Evolutionary conservation across 2,888 invertebrate genomes (phyloP).

Genomic region (Notocelia uddmanniana): DNA sequence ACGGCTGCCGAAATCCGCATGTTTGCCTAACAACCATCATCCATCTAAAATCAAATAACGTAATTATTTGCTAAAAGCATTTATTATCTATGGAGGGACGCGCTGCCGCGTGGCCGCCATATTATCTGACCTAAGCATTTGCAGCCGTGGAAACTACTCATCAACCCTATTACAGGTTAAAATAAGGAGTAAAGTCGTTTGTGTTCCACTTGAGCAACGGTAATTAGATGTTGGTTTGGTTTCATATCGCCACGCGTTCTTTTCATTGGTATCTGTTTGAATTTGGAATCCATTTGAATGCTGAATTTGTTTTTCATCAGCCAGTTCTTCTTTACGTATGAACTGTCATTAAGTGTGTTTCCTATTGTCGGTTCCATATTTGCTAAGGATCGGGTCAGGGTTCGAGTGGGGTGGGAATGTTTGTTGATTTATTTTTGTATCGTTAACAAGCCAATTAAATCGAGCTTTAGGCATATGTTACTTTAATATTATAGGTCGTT

Average conservation of each 20-base stretch:
- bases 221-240: constrained; percentile 49
- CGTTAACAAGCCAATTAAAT: constrained; percentile 37
- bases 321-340: constrained; percentile 72
- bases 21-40: constrained; percentile 80
- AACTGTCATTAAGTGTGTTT: constrained; percentile 77
- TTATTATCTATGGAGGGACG: constrained; percentile 80
- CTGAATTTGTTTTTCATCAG: constrained; percentile 84
- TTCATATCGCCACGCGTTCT: constrained; percentile 74
- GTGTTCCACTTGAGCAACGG: neutral
- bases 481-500: neutral
- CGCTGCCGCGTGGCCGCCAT: constrained; percentile 73
- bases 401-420: constrained; percentile 66
- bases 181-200: constrained; percentile 46
- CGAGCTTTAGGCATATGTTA: constrained; percentile 17
- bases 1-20: constrained; percentile 59
- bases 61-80: constrained; percentile 84
- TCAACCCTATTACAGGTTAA: constrained; percentile 23
- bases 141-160: constrained; percentile 38
- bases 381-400: constrained; percentile 72
- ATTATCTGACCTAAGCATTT: constrained; percentile 50
- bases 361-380: constrained; percentile 69
- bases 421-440: constrained; percentile 59
- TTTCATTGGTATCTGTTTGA: constrained; percentile 84
- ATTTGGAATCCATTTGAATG: constrained; percentile 76
- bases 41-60: constrained; percentile 83